These are phyloP conservation scores for Heterohyrax brucei DNA, from an alignment of 2,797 vertebrate genomes.

Conservation along the genomic window DNA sequence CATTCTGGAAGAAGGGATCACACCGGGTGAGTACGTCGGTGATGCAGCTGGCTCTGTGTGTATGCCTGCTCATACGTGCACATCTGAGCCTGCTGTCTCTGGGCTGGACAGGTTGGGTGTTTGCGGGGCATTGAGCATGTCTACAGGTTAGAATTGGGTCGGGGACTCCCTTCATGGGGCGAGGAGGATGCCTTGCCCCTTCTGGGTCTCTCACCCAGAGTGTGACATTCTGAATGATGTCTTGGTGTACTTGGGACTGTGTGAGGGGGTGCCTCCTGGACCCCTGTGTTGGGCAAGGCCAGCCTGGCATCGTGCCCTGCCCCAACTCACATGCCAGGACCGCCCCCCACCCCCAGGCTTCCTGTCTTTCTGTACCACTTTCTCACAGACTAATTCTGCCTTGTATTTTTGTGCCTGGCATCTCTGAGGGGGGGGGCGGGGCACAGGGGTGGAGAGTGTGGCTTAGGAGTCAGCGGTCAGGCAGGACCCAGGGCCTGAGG, in stretches of 20 bases:
- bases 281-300: background rate
- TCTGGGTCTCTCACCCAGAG: rapidly evolving
- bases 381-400: background rate
- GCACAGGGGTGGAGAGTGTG: background rate
- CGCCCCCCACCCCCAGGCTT: background rate
- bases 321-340: rapidly evolving
- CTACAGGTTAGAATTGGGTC: background rate
- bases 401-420: background rate
- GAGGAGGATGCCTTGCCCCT: background rate
- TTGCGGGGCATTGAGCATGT: background rate
- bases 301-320: rapidly evolving
- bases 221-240: background rate
- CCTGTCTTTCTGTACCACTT: too few relatives aligned
- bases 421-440: background rate
- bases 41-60: background rate
- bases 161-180: background rate
- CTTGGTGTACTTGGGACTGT: background rate
- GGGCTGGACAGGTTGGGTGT: background rate
- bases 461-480: background rate
- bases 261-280: background rate
- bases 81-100: background rate
- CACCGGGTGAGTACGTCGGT: background rate
- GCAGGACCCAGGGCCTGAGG: background rate
- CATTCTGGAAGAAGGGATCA: background rate
- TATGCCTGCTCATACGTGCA: rapidly evolving